These are phyloP conservation scores for Heterotilapia buettikoferi DNA, from an alignment of 2,113 vertebrate species.

Conservation along the genomic window DNA sequence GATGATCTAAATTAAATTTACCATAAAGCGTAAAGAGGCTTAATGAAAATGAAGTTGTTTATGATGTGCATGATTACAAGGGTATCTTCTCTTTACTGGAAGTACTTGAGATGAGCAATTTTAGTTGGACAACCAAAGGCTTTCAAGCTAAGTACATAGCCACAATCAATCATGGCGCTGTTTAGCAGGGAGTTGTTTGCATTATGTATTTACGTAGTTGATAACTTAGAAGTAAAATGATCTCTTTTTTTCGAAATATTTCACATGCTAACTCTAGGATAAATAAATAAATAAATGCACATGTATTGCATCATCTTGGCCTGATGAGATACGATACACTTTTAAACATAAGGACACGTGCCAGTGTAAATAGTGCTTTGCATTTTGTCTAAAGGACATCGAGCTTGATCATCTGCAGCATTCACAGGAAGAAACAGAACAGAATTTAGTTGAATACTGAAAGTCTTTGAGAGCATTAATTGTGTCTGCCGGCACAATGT, in stretches of 20 bases:
- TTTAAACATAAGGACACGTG: background rate
- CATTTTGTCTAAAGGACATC: background rate
- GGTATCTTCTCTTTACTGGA: slow-evolving; percentile 22
- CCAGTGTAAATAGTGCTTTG: background rate
- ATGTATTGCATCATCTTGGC: background rate
- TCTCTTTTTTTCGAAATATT: background rate
- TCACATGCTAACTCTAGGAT: background rate
- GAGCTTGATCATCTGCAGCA: background rate
- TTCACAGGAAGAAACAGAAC: background rate
- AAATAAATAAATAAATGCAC: background rate
- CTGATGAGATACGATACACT: background rate
- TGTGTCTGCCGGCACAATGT: slow-evolving; percentile 21
- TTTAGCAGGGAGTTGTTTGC: background rate
- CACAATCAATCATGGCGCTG: background rate
- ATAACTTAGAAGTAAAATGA: background rate
- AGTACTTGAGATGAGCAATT: slow-evolving; percentile 14
- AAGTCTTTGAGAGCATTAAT: slow-evolving; percentile 30
- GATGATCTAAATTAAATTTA: slow-evolving; percentile 44
- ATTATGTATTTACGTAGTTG: background rate
- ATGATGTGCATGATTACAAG: slow-evolving; percentile 57
- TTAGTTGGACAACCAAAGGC: background rate
- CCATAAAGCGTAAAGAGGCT: slow-evolving; percentile 42
- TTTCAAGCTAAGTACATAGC: background rate
- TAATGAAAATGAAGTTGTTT: slow-evolving; percentile 71
- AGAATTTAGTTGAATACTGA: background rate